Evolutionary conservation across 2,888 invertebrate genomes (phyloP), one percentile per base, ranked within the genome.

Genomic region (Silvanus unidentatus): DNA sequence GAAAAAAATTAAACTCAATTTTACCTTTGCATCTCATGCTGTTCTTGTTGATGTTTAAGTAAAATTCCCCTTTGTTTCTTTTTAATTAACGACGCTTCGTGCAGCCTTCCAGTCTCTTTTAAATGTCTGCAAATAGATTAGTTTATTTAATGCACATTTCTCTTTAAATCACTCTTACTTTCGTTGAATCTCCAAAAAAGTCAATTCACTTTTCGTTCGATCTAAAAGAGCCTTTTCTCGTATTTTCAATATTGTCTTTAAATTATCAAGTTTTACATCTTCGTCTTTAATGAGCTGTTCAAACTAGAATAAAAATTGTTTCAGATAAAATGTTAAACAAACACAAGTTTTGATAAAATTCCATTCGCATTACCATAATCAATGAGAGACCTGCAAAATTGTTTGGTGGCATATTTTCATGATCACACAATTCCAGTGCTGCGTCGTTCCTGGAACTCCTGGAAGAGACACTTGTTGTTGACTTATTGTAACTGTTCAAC

Each of bases 41-140:
- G 76, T 61, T 85, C 82, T 58, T 82, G 80, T 57, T 84, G 79
- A 49, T 83, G 73, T 63, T 80, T 80, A 45, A 83, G 64, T 44
- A 85, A 66, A 44, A 86, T 70, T 0, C 79, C 82, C 46, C 84
- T 70, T 63, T 86, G 84, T 52, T 81, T 82, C 64, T 84, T 84
- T 55, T 80, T 81, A 16, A 85, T 75, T 1, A 78, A 66, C 0
- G 79, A 77, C 45, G 78, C 77, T 56, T 76, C 73, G 35, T 77
- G 73, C 16, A 77, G 70, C 39, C 76, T 71, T 0, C 80, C 80
- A 40, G 77, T 77, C 54, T 78, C 73, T 43, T 75, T 72, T 22
- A 76, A 71, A 55, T 73, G 70, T 51, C 75, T 75, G 47, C 39
- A 63, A 62, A 42, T n/a, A n/a, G n/a, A 32, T 32, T 12, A 11